A percentile compares a stretch with the other conserved stretches of the same genome.
Evolutionary conservation across 2,888 invertebrate genomes (phyloP).

Genomic region (Agrotis exclamationis): DNA sequence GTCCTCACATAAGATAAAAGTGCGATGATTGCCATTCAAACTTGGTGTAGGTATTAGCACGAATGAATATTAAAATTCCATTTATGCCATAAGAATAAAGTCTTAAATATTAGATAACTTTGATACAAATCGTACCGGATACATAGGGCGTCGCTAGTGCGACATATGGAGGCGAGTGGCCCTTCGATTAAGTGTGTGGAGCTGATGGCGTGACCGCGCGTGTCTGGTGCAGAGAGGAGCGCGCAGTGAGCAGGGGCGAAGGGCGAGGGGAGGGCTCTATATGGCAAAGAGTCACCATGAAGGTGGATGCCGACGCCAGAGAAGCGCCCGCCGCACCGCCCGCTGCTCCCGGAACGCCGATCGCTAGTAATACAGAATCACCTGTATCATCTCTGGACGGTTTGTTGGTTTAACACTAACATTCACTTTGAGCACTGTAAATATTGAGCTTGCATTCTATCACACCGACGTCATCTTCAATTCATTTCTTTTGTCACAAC

Average conservation of each 20-base stretch:
- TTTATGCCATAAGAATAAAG: conserved; percentile 14
- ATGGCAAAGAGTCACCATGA: conserved; percentile 80
- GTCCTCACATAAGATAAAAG: conserved; percentile 23
- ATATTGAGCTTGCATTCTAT: conserved; percentile 71
- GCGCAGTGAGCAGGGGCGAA: conserved; percentile 71
- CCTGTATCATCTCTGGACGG: conserved; percentile 88
- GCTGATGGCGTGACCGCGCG: conserved; percentile 79
- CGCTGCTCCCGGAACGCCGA: conserved; percentile 75
- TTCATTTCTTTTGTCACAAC: conserved; percentile 54
- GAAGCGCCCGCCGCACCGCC: conserved; percentile 79
- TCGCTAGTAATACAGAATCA: conserved; percentile 87
- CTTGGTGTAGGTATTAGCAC: conserved; percentile 23
- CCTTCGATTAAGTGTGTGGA: conserved; percentile 70
- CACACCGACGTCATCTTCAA: conserved; percentile 56
- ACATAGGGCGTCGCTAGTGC: conserved; percentile 20
- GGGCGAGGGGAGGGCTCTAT: conserved; percentile 75
- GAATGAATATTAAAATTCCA: conserved; percentile 25
- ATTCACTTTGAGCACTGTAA: conserved; percentile 74
- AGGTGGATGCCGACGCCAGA: conserved; percentile 82
- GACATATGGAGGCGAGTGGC: conserved; percentile 30
- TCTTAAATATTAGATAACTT: conserved; percentile 11
- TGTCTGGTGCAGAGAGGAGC: conserved; percentile 85
- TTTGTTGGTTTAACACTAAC: conserved; percentile 83
- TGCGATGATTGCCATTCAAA: conserved; percentile 37
- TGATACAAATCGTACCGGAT: conserved; percentile 13